Percentiles rank a stretch among this genome's conserved stretches.
phyloP scores from a whole-genome alignment of 2,888 invertebrate genomes.

The Synergus japonicus region DNA sequence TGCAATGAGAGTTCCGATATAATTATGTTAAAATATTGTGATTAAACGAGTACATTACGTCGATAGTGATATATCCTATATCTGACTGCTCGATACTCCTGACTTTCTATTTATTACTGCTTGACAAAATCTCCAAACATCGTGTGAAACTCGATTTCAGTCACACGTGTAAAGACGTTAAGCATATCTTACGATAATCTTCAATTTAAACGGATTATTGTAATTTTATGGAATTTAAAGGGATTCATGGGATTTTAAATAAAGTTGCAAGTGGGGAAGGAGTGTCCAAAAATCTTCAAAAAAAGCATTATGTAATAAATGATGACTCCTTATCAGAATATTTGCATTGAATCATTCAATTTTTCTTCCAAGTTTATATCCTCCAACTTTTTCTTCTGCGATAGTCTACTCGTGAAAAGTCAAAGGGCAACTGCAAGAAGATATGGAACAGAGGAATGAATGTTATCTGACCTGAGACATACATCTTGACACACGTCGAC shows the following conservation, averaged over 20 bases:
- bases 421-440: neutral
- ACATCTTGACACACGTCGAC: conserved; percentile 19
- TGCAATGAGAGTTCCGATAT: conserved; percentile 56
- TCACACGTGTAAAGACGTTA: neutral
- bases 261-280: too few species aligned
- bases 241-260: neutral
- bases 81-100: conserved; percentile 34
- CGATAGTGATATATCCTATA: conserved; percentile 49
- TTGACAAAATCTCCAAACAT: neutral
- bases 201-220: neutral
- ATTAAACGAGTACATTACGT: conserved; percentile 62
- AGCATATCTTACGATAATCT: neutral
- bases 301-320: too few species aligned
- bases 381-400: neutral
- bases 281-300: too few species aligned
- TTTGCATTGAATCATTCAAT: too few species aligned
- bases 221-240: neutral
- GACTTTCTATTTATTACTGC: neutral
- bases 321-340: too few species aligned
- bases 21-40: conserved; percentile 67
- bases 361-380: neutral
- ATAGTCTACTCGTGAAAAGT: neutral
- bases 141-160: neutral
- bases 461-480: conserved; percentile 15
- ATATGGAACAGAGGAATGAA: neutral